These are phyloP conservation scores for Lasioglossum marginatum DNA, from an alignment of 2,888 invertebrate genomes.

Conservation along the genomic window DNA sequence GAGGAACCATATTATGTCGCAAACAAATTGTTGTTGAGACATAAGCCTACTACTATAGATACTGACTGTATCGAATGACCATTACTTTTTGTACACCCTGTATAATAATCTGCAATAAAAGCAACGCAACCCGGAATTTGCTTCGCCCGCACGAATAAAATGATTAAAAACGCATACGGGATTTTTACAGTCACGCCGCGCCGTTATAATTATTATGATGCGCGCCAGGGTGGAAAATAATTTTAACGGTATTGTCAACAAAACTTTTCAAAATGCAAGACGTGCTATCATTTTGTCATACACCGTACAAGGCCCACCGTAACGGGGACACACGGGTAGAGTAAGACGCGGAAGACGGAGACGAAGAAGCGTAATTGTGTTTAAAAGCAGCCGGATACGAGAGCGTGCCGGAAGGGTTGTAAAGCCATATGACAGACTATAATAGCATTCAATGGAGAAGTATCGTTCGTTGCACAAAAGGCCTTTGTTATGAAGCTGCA, in stretches of 20 bases:
- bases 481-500: constrained; percentile 42
- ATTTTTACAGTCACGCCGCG: too few relatives aligned
- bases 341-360: not conserved
- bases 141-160: not conserved
- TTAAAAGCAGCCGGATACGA: constrained; percentile 14
- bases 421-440: constrained; percentile 43
- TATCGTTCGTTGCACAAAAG: constrained; percentile 52
- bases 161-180: not conserved
- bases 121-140: not conserved
- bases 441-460: constrained; percentile 49
- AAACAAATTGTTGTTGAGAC: too few relatives aligned
- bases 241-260: too few relatives aligned
- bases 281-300: not conserved
- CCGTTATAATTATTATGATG: too few relatives aligned
- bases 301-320: not conserved
- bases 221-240: too few relatives aligned
- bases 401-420: constrained; percentile 26
- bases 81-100: not conserved
- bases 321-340: not conserved
- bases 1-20: too few relatives aligned
- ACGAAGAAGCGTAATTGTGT: constrained; percentile 25
- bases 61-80: too few relatives aligned
- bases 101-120: not conserved
- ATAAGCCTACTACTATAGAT: too few relatives aligned
- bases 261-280: not conserved